Evolutionary conservation across 1,140 invertebrate genomes (phyloP), one percentile per base, ranked within the genome.

Genomic region (Heterodera schachtii): DNA sequence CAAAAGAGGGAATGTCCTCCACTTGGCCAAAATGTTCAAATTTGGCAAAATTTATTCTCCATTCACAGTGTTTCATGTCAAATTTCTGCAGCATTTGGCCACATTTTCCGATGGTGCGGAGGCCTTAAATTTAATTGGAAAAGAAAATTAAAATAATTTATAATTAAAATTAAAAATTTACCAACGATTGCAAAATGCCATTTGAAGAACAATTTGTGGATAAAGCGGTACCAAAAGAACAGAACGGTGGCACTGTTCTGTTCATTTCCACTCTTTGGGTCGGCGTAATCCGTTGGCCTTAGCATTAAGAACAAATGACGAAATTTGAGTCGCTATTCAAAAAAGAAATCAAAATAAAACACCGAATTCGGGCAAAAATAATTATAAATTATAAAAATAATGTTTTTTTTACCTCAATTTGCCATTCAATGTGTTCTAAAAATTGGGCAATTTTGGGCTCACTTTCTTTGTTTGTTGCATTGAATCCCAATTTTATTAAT

Each of bases 131-230:
- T 16, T 60, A 16, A 16, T 16, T 60, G 13, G 11, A 16, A 2
- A 19, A 60, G 19, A 60, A 11, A 57, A 47, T 75, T 75, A 47
- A 47, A 57, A 75, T 31, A 49, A 47, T 47, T 9, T 74, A 60
- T 9, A 60, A 19, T 47, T 52, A 11, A 13, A 49, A 19, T 43
- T n/a, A n/a, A n/a, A n/a, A n/a, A 8, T 16, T 49, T n/a, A 75
- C 74, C 74, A n/a, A 75, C 16, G 41, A 75, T 64, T 64, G 74
- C 49, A 75, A 64, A 75, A 47, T 75, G 57, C 47, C 47, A 75
- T 52, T 75, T 19, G 66, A 75, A 75, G 19, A 57, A 75, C 43
- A 75, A 19, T 9, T 57, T 64, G 66, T n/a, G 43, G 66, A 75
- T 75, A 57, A 75, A 75, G 8, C 16, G 41, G 46, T 75, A 75